Evolutionary conservation across 2,113 vertebrate genomes (phyloP).

Genomic region (Pogonocichla stellata): DNA sequence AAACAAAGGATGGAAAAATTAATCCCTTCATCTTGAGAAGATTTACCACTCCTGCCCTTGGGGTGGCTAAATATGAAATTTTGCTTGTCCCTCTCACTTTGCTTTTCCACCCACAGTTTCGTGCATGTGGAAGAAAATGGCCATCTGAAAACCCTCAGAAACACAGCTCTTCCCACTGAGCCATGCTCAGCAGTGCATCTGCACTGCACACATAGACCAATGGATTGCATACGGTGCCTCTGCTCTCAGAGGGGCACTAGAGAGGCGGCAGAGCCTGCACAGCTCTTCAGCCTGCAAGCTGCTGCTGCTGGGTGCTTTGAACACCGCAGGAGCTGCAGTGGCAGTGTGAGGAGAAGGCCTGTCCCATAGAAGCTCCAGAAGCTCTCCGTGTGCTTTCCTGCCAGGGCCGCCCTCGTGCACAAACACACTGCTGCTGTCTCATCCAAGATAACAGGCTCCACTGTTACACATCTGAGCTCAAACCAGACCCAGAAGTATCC

Average conservation of each 20-base stretch:
- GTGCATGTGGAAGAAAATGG: neutral
- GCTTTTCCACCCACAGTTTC: neutral
- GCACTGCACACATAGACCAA: neutral
- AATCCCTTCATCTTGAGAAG: neutral
- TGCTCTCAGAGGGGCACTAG: neutral
- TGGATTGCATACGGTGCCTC: neutral
- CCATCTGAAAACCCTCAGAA: neutral
- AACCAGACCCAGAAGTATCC: neutral
- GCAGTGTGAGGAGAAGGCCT: neutral
- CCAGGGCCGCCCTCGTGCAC: neutral
- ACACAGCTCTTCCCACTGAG: neutral
- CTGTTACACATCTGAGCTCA: neutral
- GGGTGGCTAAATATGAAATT: neutral
- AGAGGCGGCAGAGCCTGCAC: neutral
- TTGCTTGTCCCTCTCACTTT: neutral
- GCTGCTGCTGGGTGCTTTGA: neutral
- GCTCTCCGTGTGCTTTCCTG: too few species aligned
- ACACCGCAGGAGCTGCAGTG: neutral
- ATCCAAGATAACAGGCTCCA: neutral
- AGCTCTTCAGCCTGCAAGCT: neutral
- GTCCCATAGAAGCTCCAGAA: neutral
- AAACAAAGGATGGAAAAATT: neutral
- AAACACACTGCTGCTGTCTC: neutral
- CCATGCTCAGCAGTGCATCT: neutral
- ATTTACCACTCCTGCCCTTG: neutral